A percentile compares a stretch with the other conserved stretches of the same genome.
These are phyloP conservation scores for Homarus americanus DNA, from an alignment of 1,140 invertebrate genomes.

Conservation along the genomic window DNA sequence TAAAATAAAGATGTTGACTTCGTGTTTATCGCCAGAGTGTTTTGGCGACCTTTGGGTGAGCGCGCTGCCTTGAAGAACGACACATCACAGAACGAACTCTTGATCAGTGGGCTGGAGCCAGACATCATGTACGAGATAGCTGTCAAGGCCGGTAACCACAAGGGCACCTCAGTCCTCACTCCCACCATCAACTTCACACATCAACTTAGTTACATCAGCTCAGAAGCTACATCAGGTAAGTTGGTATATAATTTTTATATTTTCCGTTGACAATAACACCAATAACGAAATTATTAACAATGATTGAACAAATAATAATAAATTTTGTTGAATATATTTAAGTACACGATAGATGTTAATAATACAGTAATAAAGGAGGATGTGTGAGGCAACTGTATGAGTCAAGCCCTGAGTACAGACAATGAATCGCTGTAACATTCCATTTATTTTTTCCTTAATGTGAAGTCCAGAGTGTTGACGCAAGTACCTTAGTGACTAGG, in stretches of 20 bases:
- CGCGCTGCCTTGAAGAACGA: constrained; percentile 83
- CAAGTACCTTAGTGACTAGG: too few species aligned
- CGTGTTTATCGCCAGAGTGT: constrained; percentile 77
- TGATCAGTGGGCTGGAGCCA: constrained; percentile 84
- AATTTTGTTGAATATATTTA: too few species aligned
- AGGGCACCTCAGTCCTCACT: constrained; percentile 87
- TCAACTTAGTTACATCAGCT: constrained; percentile 84
- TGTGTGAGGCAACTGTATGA: too few species aligned
- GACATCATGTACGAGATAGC: constrained; percentile 87
- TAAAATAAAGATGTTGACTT: background rate
- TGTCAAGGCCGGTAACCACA: constrained; percentile 88
- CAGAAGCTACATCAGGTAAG: constrained; percentile 80
- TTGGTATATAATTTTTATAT: background rate
- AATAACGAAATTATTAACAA: too few species aligned
- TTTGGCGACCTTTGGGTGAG: constrained; percentile 79
- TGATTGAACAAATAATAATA: too few species aligned
- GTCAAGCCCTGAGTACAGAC: too few species aligned
- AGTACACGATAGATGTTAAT: too few species aligned
- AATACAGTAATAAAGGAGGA: too few species aligned
- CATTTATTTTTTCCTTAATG: too few species aligned
- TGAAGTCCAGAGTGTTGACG: too few species aligned
- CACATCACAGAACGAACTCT: constrained; percentile 84
- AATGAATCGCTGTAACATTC: too few species aligned
- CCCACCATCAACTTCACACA: constrained; percentile 86
- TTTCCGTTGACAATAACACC: too few species aligned